Evolutionary conservation across 37 sponge, comb jelly and placozoan genomes (phyloP).

Genomic region (Diacarnus erythraeanus): DNA sequence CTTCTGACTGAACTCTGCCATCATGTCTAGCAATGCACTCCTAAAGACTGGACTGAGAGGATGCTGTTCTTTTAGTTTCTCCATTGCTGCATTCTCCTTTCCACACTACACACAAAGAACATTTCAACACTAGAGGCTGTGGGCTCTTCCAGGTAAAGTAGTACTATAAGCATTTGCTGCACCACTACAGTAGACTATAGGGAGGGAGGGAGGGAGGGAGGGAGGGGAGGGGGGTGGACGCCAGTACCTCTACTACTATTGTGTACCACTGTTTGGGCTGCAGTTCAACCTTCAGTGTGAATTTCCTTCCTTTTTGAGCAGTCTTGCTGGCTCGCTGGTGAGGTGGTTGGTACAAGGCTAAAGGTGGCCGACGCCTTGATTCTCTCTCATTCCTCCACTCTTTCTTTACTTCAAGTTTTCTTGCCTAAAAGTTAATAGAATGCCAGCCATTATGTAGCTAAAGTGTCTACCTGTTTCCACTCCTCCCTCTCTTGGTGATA

Average conservation of each 20-base stretch:
- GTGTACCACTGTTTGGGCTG: constrained; percentile 5
- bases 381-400: constrained; percentile 1
- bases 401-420: not conserved
- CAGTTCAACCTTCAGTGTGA: not conserved
- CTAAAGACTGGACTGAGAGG: not conserved
- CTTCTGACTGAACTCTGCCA: constrained; percentile 1
- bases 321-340: not conserved
- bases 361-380: not conserved
- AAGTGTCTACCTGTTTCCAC: not conserved
- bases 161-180: not conserved
- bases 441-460: not conserved
- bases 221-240: too few species aligned
- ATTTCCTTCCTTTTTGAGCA: not conserved
- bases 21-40: not conserved
- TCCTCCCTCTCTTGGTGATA: constrained; percentile 24
- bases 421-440: not conserved
- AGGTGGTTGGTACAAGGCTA: constrained; percentile 5
- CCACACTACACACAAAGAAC: not conserved
- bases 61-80: not conserved
- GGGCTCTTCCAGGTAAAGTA: too few species aligned
- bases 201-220: too few species aligned
- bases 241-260: not conserved
- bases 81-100: not conserved
- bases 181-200: too few species aligned
- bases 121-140: too few species aligned